Conservation (phyloP, 2,797 vertebrate species). For the Fistularia commersonii region DNA sequence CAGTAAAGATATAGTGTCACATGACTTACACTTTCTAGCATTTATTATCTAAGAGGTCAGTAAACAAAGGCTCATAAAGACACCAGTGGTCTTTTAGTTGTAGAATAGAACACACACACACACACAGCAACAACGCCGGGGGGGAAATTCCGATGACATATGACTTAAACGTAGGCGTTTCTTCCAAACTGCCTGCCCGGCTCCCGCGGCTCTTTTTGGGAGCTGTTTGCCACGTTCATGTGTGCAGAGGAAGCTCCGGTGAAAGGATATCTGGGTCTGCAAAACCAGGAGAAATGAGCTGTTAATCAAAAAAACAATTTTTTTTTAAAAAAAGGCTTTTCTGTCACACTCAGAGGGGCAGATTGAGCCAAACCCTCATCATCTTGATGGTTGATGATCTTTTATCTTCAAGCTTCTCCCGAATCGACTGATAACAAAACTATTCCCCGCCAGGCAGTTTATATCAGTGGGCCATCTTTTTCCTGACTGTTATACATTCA, state of each 20-base stretch:
- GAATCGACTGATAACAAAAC: no score
- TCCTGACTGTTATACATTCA: no score
- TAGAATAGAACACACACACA: background rate
- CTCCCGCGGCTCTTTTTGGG: slow-evolving; percentile 48
- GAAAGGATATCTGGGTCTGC: slow-evolving; percentile 73
- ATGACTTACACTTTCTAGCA: no score
- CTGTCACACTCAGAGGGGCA: no score
- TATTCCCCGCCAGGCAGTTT: no score
- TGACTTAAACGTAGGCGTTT: slow-evolving; percentile 87
- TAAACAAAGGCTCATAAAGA: no score
- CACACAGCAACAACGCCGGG: background rate
- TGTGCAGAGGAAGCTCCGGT: slow-evolving; percentile 74
- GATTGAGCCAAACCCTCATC: no score
- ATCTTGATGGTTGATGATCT: no score
- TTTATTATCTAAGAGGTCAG: no score
- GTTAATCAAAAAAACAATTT: background rate
- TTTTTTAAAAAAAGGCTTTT: background rate
- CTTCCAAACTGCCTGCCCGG: slow-evolving; percentile 83
- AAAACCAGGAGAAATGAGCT: background rate
- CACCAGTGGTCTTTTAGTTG: background rate
- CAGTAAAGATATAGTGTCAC: no score
- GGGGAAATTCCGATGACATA: background rate
- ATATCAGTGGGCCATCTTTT: no score
- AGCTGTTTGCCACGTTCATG: slow-evolving; percentile 44
- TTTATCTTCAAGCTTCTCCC: no score